Evolutionary conservation across 2,888 invertebrate species (phyloP), one percentile per base, ranked within the genome.

Genomic region (Eupeodes luniger): DNA sequence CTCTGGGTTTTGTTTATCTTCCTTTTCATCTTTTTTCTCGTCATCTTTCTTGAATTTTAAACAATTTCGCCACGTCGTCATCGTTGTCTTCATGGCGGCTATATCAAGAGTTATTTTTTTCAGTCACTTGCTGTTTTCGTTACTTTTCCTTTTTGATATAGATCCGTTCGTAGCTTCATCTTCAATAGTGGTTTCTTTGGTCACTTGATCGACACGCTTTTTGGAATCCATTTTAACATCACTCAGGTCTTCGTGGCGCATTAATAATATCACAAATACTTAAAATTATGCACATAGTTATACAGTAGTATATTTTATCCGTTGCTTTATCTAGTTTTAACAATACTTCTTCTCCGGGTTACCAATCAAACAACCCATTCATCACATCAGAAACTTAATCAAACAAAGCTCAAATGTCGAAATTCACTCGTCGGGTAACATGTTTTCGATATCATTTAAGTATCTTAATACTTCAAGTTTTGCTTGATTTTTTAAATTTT

Each of bases 181-280:
- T 0, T 91, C 91, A 14, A 86, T 75, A 10, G 91, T 51, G 19
- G 81, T 79, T 70, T 90, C 92, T 89, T 94, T 94, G 66, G 92
- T 93, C 5, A 4, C 9, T 9, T 74, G 72, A 0, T 84, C 83
- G 75, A 91, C 89, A 36, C 94, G 94, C 85, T 94, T 94, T n/a
- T 96, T 95, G 72, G 96, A 97, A 90, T 97, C 97, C 89, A 97
- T 94, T 97, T 97, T 97, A 0, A 97, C 97, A 93, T 97, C 97
- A 10, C 97, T 97, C 61, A 97, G 94, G 93, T 97, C 97, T 92
- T 97, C 97, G 91, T 96, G 96, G 89, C 95, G 95, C 72, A 96
- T 95, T 96, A 96, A 11, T n/a, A n/a, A 95, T 93, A 74, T 93
- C 91, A 7, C 90, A 89, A 78, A n/a, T n/a, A n/a, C n/a, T n/a